Evolutionary conservation across 2,113 vertebrate species (phyloP), one percentile per base, ranked within the genome.

Genomic region (Pteropus alecto): DNA sequence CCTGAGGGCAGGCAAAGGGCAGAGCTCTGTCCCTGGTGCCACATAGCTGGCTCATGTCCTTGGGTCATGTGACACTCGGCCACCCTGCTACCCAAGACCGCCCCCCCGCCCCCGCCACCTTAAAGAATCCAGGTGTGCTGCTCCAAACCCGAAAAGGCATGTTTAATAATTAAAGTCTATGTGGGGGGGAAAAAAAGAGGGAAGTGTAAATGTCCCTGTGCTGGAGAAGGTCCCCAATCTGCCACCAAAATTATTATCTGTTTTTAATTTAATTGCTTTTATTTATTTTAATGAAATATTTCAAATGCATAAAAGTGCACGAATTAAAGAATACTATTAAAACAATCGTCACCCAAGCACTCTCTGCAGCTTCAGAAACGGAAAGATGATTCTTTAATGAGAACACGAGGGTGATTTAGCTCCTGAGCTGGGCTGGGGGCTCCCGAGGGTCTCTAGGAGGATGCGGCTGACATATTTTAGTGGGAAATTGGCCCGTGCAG

Each of bases 251-350:
- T 46, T n/a, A 91, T 83, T 54, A 41, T 48, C 92, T 43, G 90
- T 76, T 90, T 87, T 79, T 61, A 58, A 95, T 94, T 77, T 78
- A 77, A 93, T 89, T 83, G 90, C 51, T 92, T 60, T 78, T 90
- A 68, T 88, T 93, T 78, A 76, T 94, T 95, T 96, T 84, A 93
- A 89, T 87, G 79, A 95, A 93, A 68, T 77, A 74, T 70, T 95
- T 82, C 73, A 93, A 84, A 87, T n/a, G 9, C 41, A 65, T n/a
- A 14, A 79, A 97, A 96, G 43, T 28, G 2, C 33, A 0, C 65
- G 12, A 30, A 24, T 70, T 84, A 82, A 41, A 56, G 60, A 71
- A 79, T 56, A 67, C 73, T 48, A 33, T 43, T 46, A 89, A 74
- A 74, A 12, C 77, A 68, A 38, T 70, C 85, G n/a, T 70, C 85